Evolutionary conservation across 2,113 vertebrate genomes (phyloP).

Genomic region (Mola mola): DNA sequence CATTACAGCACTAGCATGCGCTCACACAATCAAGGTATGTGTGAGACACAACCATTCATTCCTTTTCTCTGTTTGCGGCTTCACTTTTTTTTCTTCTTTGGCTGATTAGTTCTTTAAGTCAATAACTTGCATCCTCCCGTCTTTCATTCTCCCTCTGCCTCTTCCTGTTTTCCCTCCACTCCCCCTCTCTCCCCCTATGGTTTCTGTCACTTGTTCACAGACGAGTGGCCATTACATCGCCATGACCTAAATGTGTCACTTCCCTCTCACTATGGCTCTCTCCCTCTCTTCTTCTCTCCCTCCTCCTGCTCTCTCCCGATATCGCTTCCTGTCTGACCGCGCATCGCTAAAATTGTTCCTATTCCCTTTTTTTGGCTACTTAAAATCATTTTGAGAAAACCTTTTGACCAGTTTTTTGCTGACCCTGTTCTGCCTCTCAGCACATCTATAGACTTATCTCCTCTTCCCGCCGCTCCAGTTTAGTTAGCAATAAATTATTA

Average conservation of each 20-base stretch:
- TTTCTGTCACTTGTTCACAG: constrained; percentile 86
- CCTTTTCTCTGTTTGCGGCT: constrained; percentile 1
- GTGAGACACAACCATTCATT: neutral
- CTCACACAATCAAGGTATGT: constrained; percentile 5
- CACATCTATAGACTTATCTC: neutral
- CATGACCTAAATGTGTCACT: constrained; percentile 86
- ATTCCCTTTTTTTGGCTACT: neutral
- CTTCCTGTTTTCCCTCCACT: constrained; percentile 45
- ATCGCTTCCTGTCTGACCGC: constrained; percentile 55
- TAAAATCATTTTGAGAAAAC: constrained; percentile 20
- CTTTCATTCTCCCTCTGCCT: constrained; percentile 46
- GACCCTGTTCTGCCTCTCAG: neutral
- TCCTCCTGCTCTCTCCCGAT: constrained; percentile 45
- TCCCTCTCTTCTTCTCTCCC: constrained; percentile 34
- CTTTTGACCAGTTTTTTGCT: constrained; percentile 44
- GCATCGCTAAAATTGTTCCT: constrained; percentile 37
- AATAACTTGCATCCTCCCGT: constrained; percentile 35
- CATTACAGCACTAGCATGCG: neutral
- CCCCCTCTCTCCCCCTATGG: constrained; percentile 64
- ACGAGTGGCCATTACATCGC: constrained; percentile 83
- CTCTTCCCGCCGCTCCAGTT: neutral
- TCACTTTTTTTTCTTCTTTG: constrained; percentile 28
- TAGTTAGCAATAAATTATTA: neutral
- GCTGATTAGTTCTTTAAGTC: too few relatives aligned
- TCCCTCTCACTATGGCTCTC: constrained; percentile 54